These are phyloP conservation scores for Orycteropus afer DNA, from an alignment of 2,113 vertebrate species.

Conservation along the genomic window DNA sequence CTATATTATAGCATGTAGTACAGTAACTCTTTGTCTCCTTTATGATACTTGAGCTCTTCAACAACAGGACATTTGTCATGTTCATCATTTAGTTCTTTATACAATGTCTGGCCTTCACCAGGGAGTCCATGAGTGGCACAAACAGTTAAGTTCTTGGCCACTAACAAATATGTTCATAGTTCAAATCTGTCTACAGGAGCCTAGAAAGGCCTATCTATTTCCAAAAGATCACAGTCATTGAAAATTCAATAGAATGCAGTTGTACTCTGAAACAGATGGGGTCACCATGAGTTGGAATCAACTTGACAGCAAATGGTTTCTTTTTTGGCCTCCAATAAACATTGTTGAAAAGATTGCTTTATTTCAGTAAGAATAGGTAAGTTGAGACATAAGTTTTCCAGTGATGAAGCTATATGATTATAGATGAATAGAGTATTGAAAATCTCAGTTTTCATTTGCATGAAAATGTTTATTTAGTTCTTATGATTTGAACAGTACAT, in stretches of 20 bases:
- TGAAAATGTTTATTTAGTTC: not conserved
- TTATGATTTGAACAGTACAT: not conserved
- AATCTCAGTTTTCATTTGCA: not conserved
- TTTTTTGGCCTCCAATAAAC: not conserved
- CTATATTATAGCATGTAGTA: not conserved
- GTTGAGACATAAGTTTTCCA: not conserved
- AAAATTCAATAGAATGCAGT: not conserved
- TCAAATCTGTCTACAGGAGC: not conserved
- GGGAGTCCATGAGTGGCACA: not conserved
- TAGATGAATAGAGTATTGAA: not conserved
- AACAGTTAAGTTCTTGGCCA: not conserved
- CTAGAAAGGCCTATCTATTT: not conserved
- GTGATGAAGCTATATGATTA: not conserved
- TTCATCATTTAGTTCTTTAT: not conserved
- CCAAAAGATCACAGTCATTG: not conserved
- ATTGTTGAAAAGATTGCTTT: not conserved
- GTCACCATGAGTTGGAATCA: not conserved
- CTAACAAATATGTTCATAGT: not conserved
- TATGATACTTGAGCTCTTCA: not conserved
- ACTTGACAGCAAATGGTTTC: not conserved
- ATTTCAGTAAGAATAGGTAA: not conserved
- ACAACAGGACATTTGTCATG: not conserved
- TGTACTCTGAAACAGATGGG: not conserved
- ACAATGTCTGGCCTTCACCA: accelerated
- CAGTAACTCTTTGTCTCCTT: not conserved